Evolutionary conservation across 2,797 vertebrate species (phyloP), one percentile per base, ranked within the genome.

Genomic region (Dromococcyx pavoninus): DNA sequence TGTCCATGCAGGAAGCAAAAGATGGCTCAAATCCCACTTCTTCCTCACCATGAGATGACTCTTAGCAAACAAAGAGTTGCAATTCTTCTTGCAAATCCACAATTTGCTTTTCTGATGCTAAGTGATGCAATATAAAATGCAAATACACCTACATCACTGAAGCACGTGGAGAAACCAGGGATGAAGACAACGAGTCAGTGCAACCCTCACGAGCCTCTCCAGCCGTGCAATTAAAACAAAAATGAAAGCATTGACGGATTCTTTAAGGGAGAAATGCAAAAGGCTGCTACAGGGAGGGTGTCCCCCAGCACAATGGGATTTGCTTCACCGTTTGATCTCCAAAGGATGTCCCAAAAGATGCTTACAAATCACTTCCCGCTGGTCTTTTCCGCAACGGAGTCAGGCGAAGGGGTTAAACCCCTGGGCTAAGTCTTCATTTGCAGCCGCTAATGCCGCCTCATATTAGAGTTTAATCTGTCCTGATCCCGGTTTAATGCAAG

Each of bases 401-500:
- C 96, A 81, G 95, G 93, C 54, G 97, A 97, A 97, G 95, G 97
- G 97, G 98, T 98, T 98, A 98, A 98, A 97, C 74, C 96, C 94
- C 93, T 72, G 9, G 80, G 72, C 76, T 97, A 97, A 97, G 97
- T 98, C 99, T 99, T 99, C 98, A 99, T 99, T 99, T 99, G 99
- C 98, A 99, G 99, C 98, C 97, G 97, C 98, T 99, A 99, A 99
- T 98, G 98, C 98, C 96, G 67, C 97, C 97, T 98, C 98, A 99
- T 99, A 99, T 99, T 99, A 99, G 98, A 98, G 98, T 98, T 98
- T 99, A 99, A 99, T 99, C 99, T 99, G 96, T 97, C 98, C 98
- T 99, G 99, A 99, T 99, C 99, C 99, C 97, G 98, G 98, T 99
- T 99, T 99, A 99, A 99, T 99, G 98, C 98, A 97, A 98, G 98